phyloP scores from a whole-genome alignment of 2,797 vertebrate species.

The Hydrolagus colliei region DNA sequence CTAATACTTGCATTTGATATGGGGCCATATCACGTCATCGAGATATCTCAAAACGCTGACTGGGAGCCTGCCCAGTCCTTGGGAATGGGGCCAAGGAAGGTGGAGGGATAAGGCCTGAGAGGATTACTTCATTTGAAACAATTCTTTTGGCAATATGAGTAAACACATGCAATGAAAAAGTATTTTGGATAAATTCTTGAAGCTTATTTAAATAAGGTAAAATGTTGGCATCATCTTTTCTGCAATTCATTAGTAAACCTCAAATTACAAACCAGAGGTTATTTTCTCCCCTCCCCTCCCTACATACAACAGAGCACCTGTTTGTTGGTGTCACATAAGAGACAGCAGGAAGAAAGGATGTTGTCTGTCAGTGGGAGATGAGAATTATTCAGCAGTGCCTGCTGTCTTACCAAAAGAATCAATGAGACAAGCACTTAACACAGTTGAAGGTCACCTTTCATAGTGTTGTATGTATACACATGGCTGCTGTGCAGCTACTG shows the following conservation, averaged over 20 bases:
- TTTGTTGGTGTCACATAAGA: constrained; percentile 43
- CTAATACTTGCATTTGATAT: no score
- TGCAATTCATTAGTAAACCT: constrained; percentile 13
- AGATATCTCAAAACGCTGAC: no score
- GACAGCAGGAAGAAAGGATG: constrained; percentile 37
- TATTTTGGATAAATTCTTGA: neutral
- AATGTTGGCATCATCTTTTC: neutral
- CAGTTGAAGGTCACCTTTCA: constrained; percentile 45
- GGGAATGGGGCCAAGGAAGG: no score
- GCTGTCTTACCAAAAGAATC: constrained; percentile 41
- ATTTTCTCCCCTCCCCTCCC: neutral
- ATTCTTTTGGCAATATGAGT: no score
- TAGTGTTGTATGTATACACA: constrained; percentile 38
- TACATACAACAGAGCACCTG: constrained; percentile 44
- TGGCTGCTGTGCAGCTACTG: constrained; percentile 37
- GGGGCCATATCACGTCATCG: no score
- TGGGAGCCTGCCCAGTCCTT: no score
- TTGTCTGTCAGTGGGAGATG: constrained; percentile 35
- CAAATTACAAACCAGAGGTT: constrained; percentile 36
- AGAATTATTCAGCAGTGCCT: constrained; percentile 46
- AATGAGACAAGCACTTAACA: constrained; percentile 38
- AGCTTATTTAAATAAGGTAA: neutral
- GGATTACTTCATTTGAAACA: no score
- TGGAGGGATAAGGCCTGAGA: no score
- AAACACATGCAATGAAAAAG: neutral